Percentiles rank a stretch among this genome's conserved stretches.
Conservation (phyloP, 1,140 invertebrate species). For the Bilobella aurantiaca region DNA sequence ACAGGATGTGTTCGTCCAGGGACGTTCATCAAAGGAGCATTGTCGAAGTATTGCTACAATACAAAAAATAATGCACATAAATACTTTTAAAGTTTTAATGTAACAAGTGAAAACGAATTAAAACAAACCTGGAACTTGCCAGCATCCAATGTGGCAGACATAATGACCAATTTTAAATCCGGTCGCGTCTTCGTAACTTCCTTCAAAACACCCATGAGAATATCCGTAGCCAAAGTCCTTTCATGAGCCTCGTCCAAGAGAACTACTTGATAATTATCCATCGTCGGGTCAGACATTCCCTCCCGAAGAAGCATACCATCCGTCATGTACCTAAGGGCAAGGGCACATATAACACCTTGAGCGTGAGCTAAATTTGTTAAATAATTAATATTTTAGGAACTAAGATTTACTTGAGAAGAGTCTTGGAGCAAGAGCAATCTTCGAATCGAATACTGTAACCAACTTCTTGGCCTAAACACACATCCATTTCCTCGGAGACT, state of each 20-base stretch:
- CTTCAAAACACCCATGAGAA: conserved; percentile 96
- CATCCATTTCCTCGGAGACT: conserved; percentile 99
- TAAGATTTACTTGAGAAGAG: conserved; percentile 69
- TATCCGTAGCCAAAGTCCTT: conserved; percentile 94
- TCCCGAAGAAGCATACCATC: conserved; percentile 99
- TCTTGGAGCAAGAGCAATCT: conserved; percentile 92
- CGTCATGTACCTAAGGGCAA: conserved; percentile 74
- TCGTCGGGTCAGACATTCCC: conserved; percentile 97
- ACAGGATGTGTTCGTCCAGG: conserved; percentile 93
- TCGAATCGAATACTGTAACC: conserved; percentile 99
- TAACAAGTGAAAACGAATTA: background rate
- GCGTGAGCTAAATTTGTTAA: no score
- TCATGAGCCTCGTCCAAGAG: conserved; percentile 98
- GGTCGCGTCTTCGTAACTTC: conserved; percentile 88
- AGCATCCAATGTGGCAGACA: conserved; percentile 99
- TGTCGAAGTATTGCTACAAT: conserved; percentile 82
- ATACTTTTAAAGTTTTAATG: background rate
- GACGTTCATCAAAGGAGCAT: conserved; percentile 96
- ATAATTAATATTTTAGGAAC: no score
- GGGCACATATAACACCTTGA: background rate
- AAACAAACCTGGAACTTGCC: conserved; percentile 82
- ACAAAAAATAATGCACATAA: background rate
- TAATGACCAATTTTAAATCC: conserved; percentile 96
- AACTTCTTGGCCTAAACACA: conserved; percentile 90
- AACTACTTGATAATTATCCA: conserved; percentile 92